phyloP scores from a whole-genome alignment of 2,888 invertebrate species.

The Leucozona laternaria region DNA sequence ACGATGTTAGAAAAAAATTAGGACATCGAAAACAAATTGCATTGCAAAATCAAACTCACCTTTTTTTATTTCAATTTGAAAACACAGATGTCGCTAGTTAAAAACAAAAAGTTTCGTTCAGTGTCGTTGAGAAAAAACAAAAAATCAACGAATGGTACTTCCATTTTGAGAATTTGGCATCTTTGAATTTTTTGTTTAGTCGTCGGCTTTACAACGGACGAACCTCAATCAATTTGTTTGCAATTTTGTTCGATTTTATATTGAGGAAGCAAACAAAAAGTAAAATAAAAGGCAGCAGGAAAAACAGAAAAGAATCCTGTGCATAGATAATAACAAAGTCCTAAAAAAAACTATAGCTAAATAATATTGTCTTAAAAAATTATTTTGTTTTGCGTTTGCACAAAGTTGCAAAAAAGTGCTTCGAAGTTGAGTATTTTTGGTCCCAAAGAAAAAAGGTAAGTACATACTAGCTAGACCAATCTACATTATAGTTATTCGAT shows the following conservation, averaged over 20 bases:
- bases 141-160: constrained; percentile 46
- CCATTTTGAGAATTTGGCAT: constrained; percentile 38
- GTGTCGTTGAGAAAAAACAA: neutral
- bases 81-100: constrained; percentile 33
- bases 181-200: constrained; percentile 69
- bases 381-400: constrained; percentile 13
- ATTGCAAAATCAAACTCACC: neutral
- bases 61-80: neutral
- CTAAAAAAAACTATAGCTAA: neutral
- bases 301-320: neutral
- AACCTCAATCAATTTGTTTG: neutral
- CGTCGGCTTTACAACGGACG: constrained; percentile 69
- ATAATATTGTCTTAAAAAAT: neutral
- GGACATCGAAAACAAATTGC: no score
- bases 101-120: constrained; percentile 25
- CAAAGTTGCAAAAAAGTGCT: constrained; percentile 19
- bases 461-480: neutral
- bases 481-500: constrained; percentile 10
- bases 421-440: constrained; percentile 2
- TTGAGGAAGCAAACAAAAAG: neutral
- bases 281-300: neutral
- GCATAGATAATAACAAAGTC: neutral
- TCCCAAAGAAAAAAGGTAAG: constrained; percentile 18
- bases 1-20: no score
- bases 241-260: constrained; percentile 14